Conservation (phyloP, 30 jellyfish, hydroid and myxozoan genomes). For the Calvadosia cruxmelitensis region DNA sequence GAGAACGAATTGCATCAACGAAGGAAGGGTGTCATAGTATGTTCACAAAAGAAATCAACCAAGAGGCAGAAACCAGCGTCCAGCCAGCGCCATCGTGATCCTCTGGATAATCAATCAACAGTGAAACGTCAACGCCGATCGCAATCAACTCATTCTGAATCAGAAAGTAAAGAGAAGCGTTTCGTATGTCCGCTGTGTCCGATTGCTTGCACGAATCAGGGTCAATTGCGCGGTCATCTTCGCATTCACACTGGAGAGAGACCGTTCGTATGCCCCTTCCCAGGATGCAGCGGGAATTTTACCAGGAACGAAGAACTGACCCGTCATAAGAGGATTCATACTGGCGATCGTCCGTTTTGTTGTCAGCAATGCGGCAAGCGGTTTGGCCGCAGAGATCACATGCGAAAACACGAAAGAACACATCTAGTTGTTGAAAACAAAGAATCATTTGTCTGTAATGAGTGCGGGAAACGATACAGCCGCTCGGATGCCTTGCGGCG, state of each 20-base stretch:
- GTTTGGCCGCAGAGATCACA: constrained; percentile 54
- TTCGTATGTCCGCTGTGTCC: constrained; percentile 34
- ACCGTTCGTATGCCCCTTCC: constrained; percentile 28
- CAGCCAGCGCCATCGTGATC: too few species aligned
- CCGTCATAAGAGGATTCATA: constrained; percentile 53
- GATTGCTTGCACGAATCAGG: constrained; percentile 44
- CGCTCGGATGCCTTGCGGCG: constrained; percentile 31
- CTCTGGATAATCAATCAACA: too few species aligned
- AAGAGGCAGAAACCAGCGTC: too few species aligned
- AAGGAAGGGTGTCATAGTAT: too few species aligned
- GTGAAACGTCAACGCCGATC: too few species aligned
- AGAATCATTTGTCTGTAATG: constrained; percentile 23
- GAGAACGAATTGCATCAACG: too few species aligned
- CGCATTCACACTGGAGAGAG: constrained; percentile 60
- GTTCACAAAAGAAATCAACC: too few species aligned
- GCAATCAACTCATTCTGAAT: too few species aligned
- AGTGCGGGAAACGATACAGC: constrained; percentile 44
- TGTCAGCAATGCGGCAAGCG: constrained; percentile 26
- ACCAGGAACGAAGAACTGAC: constrained; percentile 63
- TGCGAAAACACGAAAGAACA: constrained; percentile 44
- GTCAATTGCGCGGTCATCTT: constrained; percentile 55
- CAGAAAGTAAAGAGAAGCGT: too few species aligned
- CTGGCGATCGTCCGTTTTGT: constrained; percentile 53
- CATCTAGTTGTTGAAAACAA: constrained; percentile 30
- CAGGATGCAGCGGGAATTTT: constrained; percentile 34